These are phyloP conservation scores for Hipparchia sbordonii DNA, from an alignment of 2,888 invertebrate genomes.

Conservation along the genomic window DNA sequence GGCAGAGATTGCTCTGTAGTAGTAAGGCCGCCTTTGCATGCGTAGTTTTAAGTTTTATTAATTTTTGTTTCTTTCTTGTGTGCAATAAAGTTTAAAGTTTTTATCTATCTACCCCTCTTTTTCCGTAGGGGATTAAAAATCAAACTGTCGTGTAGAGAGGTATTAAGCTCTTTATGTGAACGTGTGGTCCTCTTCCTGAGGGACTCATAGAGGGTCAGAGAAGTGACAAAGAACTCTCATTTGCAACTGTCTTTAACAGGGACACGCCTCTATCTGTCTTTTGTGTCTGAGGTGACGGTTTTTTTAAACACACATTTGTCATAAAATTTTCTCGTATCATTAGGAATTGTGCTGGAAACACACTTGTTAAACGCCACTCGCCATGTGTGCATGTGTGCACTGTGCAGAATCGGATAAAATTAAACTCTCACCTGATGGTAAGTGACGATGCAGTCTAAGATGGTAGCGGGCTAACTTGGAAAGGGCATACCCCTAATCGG, in stretches of 20 bases:
- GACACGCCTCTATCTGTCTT: conserved; percentile 43
- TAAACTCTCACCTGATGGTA: too few species aligned
- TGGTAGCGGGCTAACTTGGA: too few species aligned
- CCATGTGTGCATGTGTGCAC: not conserved
- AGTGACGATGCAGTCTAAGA: too few species aligned
- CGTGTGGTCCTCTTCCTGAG: conserved; percentile 28
- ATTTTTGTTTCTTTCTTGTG: too few species aligned
- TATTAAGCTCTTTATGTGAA: not conserved
- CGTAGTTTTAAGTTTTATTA: too few species aligned
- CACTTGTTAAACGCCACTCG: not conserved
- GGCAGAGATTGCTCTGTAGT: too few species aligned
- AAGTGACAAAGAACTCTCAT: conserved; percentile 64
- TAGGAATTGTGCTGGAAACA: not conserved
- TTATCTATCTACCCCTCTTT: too few species aligned
- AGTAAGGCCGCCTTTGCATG: too few species aligned
- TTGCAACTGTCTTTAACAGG: conserved; percentile 62
- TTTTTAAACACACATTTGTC: conserved; percentile 13
- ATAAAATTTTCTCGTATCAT: conserved; percentile 4
- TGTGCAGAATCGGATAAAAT: not conserved
- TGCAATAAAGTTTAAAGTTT: too few species aligned
- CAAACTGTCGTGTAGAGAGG: not conserved
- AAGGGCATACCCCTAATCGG: too few species aligned
- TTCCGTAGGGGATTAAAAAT: not conserved
- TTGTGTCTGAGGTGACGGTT: not conserved
- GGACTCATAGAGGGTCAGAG: conserved; percentile 39